Base-by-base conservation (phyloP, 1,140 invertebrate species). In the Drosophila bocki region DNA sequence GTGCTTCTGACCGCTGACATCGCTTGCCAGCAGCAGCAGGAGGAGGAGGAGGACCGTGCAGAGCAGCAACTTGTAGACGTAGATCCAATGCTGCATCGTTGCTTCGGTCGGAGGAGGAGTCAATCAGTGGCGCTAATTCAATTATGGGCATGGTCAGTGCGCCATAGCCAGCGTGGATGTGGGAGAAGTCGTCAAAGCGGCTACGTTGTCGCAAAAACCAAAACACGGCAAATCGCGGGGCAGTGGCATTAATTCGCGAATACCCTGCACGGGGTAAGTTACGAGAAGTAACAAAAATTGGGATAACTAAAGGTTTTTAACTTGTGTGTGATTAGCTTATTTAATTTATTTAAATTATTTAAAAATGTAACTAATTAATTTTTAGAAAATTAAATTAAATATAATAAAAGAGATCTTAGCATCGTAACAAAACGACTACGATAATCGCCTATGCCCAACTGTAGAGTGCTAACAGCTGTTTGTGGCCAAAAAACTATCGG, bases 81-180 rank as follows among this genome's bases (percentile, higher is more conserved):
- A 2, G 1, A 64, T 22, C 22, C 32, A 44, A 33, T 60, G 56
- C 54, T 69, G 53, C 54, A 62, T 75, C 39, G 22, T 70, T 32
- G 48, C 48, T 54, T 60, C 33, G 45, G 45, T 51, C 44, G 47
- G 68, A 76, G 47, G 68, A 76, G 47, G 68, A 79, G 63, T 79
- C 70, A 67, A 79, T 75, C 41, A 47, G 53, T 54, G 35, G 47
- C 60, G 41, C 47, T 88, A 90, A 88, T 88, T 78, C 65, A 84
- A 88, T 88, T 88, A 88, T 45, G 58, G 64, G 68, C 83, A 87
- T 81, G 75, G 62, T 86, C 54, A 78, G 58, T 50, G 48, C 47
- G 22, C 48, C 48, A 85, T 51, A 54, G 54, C 74, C 62, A 67
- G 62, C 54, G 57, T 69, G 74, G 41, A 62, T 70, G 53, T 48